Evolutionary conservation across 64 coral and sea anemone genomes (phyloP).

Genomic region (Trachythela sp.): DNA sequence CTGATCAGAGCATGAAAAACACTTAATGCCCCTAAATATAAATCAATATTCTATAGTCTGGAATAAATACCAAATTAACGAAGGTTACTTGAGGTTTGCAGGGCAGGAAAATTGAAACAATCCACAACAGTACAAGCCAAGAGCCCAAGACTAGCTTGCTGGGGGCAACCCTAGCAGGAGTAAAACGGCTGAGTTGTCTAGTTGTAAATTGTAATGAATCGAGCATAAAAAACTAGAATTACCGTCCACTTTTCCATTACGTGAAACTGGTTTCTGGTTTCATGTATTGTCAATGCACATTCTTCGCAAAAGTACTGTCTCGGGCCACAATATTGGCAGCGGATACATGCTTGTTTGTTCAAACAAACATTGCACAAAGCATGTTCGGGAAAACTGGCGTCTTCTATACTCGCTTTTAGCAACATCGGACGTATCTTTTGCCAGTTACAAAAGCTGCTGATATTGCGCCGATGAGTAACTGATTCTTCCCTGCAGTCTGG

Average conservation of each 20-base stretch:
- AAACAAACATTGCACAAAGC: slow-evolving; percentile 26
- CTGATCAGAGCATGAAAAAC: too few species aligned
- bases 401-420: neutral
- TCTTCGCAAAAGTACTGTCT: slow-evolving; percentile 50
- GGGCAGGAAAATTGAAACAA: too few species aligned
- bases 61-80: too few species aligned
- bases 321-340: slow-evolving; percentile 59
- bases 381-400: slow-evolving; percentile 13
- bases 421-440: too few species aligned
- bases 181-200: neutral
- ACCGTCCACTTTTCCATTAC: slow-evolving; percentile 69
- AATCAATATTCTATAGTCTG: too few species aligned
- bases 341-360: neutral
- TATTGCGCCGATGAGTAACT: too few species aligned
- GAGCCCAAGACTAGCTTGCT: too few species aligned
- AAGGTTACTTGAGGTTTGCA: too few species aligned
- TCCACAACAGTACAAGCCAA: too few species aligned
- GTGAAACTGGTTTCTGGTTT: slow-evolving; percentile 61
- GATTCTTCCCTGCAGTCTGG: neutral
- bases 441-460: too few species aligned
- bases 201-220: neutral
- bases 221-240: neutral
- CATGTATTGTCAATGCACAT: slow-evolving; percentile 43
- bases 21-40: too few species aligned
- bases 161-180: too few species aligned